Evolutionary conservation across 1,140 invertebrate species (phyloP).

Genomic region (Drosophila sp.): DNA sequence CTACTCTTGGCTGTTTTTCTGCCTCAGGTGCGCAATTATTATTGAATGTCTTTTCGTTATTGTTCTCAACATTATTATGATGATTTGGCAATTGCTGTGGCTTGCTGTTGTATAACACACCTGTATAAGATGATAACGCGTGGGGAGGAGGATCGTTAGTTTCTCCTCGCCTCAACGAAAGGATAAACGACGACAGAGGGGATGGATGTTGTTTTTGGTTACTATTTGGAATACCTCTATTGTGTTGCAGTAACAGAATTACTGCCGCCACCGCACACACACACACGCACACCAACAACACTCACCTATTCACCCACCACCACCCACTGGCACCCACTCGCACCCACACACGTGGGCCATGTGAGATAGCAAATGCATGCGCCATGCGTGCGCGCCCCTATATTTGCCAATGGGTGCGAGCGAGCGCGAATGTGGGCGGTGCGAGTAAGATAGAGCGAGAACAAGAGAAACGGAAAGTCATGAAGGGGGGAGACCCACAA

Average conservation of each 20-base stretch:
- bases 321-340: constrained; percentile 4
- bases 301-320: constrained; percentile 19
- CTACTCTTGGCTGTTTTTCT: constrained; percentile 30
- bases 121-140: constrained; percentile 44
- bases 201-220: constrained; percentile 17
- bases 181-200: constrained; percentile 13
- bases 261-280: constrained; percentile 57
- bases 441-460: constrained; percentile 47
- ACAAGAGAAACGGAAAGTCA: constrained; percentile 53
- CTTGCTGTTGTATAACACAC: constrained; percentile 17
- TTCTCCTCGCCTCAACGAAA: constrained; percentile 30
- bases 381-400: constrained; percentile 69
- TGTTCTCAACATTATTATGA: constrained; percentile 24
- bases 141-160: constrained; percentile 32
- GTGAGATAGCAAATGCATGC: constrained; percentile 78
- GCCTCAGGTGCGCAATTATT: constrained; percentile 74
- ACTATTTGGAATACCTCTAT: constrained; percentile 62
- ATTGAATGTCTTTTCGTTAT: constrained; percentile 53
- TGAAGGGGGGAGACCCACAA: constrained; percentile 10
- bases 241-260: constrained; percentile 79
- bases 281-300: constrained; percentile 1
- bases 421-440: constrained; percentile 39
- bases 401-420: constrained; percentile 36
- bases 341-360: constrained; percentile 36
- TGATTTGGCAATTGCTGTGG: constrained; percentile 26